These are phyloP conservation scores for Cerceris ruficornis DNA, from an alignment of 2,888 invertebrate genomes.

Conservation along the genomic window DNA sequence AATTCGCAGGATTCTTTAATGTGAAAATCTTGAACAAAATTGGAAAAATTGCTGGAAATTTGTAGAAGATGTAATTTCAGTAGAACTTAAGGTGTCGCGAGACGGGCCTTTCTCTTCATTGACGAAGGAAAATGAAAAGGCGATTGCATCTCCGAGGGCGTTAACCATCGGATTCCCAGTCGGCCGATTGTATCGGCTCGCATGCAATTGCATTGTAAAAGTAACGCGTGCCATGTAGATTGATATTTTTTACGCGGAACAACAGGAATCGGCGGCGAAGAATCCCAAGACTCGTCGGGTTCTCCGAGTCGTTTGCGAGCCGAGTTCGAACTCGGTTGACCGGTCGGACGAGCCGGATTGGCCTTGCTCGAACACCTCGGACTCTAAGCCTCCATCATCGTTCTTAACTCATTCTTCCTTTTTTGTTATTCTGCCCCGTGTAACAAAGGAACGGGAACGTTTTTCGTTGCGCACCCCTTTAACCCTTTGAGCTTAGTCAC, in stretches of 20 bases:
- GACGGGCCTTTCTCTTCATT: too few relatives aligned
- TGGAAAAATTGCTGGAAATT: too few relatives aligned
- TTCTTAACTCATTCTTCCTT: constrained; percentile 41
- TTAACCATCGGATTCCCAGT: not conserved
- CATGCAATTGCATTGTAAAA: not conserved
- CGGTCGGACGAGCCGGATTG: constrained; percentile 71
- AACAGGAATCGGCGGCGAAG: constrained; percentile 40
- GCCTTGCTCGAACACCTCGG: constrained; percentile 69
- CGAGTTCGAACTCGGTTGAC: constrained; percentile 69
- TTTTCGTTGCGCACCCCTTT: not conserved
- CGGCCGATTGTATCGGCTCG: not conserved
- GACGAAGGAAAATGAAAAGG: not conserved
- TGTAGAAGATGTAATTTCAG: too few relatives aligned
- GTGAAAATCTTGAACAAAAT: too few relatives aligned
- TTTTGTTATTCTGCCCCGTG: constrained; percentile 24
- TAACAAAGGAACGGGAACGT: constrained; percentile 23
- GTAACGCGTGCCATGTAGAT: constrained; percentile 23
- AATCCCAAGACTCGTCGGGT: constrained; percentile 35
- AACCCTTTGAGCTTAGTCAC: not conserved
- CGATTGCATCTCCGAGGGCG: not conserved
- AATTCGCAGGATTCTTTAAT: too few relatives aligned
- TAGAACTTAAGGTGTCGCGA: too few relatives aligned
- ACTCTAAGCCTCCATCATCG: constrained; percentile 63
- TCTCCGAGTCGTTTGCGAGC: constrained; percentile 54
- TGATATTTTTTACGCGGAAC: constrained; percentile 28